A percentile compares a stretch with the other conserved stretches of the same genome.
Conservation (phyloP, 2,113 vertebrate genomes). For the Festucalex cinctus region DNA sequence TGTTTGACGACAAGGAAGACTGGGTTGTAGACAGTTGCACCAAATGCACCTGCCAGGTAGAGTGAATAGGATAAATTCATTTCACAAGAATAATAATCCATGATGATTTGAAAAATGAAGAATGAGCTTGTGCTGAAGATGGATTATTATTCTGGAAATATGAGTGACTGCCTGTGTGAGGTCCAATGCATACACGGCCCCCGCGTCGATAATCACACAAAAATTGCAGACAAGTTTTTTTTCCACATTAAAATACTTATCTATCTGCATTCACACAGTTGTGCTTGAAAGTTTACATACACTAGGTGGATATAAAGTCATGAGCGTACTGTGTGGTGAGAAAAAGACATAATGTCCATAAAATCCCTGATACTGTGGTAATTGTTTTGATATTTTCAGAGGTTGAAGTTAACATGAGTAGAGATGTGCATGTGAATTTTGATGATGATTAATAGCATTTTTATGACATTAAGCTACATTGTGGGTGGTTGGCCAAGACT, state of each 20-base stretch:
- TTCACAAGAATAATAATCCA: background rate
- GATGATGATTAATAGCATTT: no score
- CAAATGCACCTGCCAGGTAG: conserved; percentile 91
- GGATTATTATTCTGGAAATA: background rate
- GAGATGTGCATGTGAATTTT: no score
- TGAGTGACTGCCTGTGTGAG: background rate
- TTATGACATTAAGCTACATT: no score
- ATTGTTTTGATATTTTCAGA: no score
- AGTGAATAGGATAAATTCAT: background rate
- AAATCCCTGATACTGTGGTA: no score
- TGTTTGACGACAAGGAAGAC: conserved; percentile 90
- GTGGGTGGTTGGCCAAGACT: no score
- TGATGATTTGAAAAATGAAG: background rate
- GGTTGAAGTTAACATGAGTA: no score
- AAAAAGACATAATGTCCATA: no score
- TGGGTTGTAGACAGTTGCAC: conserved; percentile 99
- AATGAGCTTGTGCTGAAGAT: background rate
- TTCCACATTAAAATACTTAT: background rate
- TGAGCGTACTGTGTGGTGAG: no score
- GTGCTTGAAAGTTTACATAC: no score
- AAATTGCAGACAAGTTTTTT: background rate
- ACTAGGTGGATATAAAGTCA: no score
- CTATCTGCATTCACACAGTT: no score
- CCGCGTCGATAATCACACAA: background rate
- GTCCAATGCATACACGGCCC: background rate